Base-by-base conservation (phyloP, 92 coral and sea anemone species). In the Parazoanthus atlanticus region DNA sequence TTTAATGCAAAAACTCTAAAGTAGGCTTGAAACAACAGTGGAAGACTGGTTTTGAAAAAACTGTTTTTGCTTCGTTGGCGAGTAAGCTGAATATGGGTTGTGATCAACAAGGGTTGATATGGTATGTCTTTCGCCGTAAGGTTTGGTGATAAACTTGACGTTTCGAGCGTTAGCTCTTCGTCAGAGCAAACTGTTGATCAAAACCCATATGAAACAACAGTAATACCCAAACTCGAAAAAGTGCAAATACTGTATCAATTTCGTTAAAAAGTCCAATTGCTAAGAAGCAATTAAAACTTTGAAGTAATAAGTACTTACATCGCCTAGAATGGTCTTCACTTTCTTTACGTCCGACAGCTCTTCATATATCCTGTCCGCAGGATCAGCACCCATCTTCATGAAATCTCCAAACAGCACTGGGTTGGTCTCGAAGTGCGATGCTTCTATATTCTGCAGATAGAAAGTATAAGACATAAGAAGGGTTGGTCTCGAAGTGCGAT, bases 371-470 rank as follows among this genome's bases (percentile, higher is more conserved):
- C 95, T 90, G 87, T 97, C 99, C 3, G 95, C 82, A 0, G 98
- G 94, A 23, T 97, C 99, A 15, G 98, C 99, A 12, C 99, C 99
- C 97, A 97, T 95, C 91, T 97, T 97, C 98, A 97, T 97, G 88
- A 94, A 97, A 85, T 97, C 99, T n/a, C 99, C 99, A 84, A 94
- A 97, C 92, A 97, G 92, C 49, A 95, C 94, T 1, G 99, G 99
- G 71, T 84, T 90, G 13, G 92, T 93, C 83, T 97, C 99, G 82
- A 97, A 97, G 72, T 90, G 85, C 73, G 94, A 95, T 38, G 99
- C 86, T 67, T 97, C 97, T 58, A 97, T 76, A 70, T 92, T 96
- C 98, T 96, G 85, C 6, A 78, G 33, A 41, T 52, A 49, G 29
- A 70, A 78, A n/a, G 23, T 30, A 34, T 5, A 65, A 16, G 31